A percentile compares a stretch with the other conserved stretches of the same genome.
These are phyloP conservation scores for Periophthalmus magnuspinnatus DNA, from an alignment of 2,797 vertebrate species.

Conservation along the genomic window DNA sequence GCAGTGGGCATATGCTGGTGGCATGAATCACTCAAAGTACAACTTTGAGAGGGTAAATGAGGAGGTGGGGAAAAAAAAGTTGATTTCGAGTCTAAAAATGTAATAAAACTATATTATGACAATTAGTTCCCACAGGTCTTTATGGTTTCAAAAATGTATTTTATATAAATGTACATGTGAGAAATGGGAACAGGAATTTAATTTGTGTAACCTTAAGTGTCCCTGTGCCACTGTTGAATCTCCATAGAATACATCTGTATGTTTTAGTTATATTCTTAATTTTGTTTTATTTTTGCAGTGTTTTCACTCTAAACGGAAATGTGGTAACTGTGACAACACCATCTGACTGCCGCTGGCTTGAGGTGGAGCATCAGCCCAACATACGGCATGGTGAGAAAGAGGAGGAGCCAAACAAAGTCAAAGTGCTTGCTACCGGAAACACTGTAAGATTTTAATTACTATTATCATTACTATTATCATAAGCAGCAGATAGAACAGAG, in stretches of 20 bases:
- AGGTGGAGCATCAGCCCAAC: constrained; percentile 80
- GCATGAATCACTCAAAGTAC: too few relatives aligned
- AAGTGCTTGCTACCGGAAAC: constrained; percentile 81
- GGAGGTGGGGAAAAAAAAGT: too few relatives aligned
- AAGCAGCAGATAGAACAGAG: not conserved
- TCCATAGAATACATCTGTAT: not conserved
- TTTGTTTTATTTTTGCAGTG: constrained; percentile 63
- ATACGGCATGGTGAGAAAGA: constrained; percentile 34
- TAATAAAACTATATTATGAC: too few relatives aligned
- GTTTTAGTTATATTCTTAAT: not conserved
- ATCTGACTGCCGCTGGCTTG: constrained; percentile 86
- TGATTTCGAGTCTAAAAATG: too few relatives aligned
- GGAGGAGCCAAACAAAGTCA: constrained; percentile 74
- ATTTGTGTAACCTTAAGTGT: not conserved
- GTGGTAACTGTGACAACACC: constrained; percentile 80
- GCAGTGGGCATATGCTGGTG: too few relatives aligned
- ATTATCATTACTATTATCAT: not conserved
- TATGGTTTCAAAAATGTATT: too few relatives aligned
- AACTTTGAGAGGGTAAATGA: too few relatives aligned
- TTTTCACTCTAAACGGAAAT: constrained; percentile 76
- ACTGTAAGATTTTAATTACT: constrained; percentile 75
- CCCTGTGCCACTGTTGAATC: not conserved
- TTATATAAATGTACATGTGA: too few relatives aligned
- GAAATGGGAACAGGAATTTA: too few relatives aligned
- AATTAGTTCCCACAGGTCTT: too few relatives aligned